Conservation (phyloP, 2,113 vertebrate genomes). For the Chaetodon auriga region DNA sequence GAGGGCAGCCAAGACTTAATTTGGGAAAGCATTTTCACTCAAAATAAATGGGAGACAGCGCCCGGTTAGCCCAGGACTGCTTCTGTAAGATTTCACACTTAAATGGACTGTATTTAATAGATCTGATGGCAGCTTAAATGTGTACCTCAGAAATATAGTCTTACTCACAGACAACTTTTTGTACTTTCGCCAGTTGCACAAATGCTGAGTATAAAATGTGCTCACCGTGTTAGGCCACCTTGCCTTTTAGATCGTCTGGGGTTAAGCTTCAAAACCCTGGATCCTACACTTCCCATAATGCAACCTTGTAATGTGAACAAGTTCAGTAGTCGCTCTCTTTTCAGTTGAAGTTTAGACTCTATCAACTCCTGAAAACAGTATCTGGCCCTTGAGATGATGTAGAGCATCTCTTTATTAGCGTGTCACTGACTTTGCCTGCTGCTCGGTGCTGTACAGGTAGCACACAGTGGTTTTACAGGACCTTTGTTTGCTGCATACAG, state of each 20-base stretch:
- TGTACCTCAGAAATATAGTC: slow-evolving; percentile 30
- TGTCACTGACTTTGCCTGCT: neutral
- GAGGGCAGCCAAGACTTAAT: slow-evolving; percentile 40
- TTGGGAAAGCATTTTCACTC: slow-evolving; percentile 31
- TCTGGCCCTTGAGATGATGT: neutral
- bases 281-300: neutral
- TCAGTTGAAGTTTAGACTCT: neutral
- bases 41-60: slow-evolving; percentile 15
- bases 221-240: too few species aligned
- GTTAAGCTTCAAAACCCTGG: neutral
- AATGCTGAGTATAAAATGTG: neutral
- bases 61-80: neutral
- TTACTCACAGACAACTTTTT: slow-evolving; percentile 13
- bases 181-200: slow-evolving; percentile 9
- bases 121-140: slow-evolving; percentile 52
- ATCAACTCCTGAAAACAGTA: neutral
- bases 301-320: neutral
- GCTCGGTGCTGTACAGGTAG: neutral
- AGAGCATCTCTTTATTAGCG: too few species aligned
- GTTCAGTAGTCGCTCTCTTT: neutral
- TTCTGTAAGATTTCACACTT: slow-evolving; percentile 25
- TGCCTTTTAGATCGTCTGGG: neutral
- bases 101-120: slow-evolving; percentile 49
- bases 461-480: neutral
- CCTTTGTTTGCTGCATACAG: neutral